These are phyloP conservation scores for Synanthedon tipuliformis DNA, from an alignment of 2,888 invertebrate genomes.

Conservation along the genomic window DNA sequence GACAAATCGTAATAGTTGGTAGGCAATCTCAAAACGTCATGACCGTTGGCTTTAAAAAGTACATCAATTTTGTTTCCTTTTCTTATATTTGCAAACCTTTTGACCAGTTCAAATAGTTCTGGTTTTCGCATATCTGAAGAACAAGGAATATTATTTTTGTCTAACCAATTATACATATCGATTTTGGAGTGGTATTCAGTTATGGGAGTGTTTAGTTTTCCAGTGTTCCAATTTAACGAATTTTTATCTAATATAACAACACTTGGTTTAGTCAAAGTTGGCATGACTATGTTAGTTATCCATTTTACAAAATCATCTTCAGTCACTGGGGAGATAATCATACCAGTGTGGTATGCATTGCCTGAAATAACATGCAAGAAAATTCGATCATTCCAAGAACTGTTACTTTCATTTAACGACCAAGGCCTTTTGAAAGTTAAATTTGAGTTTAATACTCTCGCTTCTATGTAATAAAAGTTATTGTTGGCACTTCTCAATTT, in stretches of 20 bases:
- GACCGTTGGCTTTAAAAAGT: constrained; percentile 28
- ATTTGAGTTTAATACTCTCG: constrained; percentile 18
- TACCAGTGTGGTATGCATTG: constrained; percentile 17
- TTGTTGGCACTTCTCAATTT: constrained; percentile 12
- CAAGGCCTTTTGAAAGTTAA: constrained; percentile 14
- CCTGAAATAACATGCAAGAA: constrained; percentile 26
- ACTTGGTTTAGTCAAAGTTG: constrained; percentile 16
- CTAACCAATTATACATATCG: constrained; percentile 31
- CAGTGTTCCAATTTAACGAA: constrained; percentile 16
- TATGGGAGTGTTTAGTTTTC: constrained; percentile 11
- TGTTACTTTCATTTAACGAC: constrained; percentile 3
- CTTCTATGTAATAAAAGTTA: constrained; percentile 32
- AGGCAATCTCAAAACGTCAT: constrained; percentile 31
- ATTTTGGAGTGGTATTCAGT: constrained; percentile 28
- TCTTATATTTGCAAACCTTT: constrained; percentile 13
- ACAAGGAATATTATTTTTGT: constrained; percentile 28
- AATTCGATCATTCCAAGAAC: constrained; percentile 9
- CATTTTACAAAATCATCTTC: constrained; percentile 28
- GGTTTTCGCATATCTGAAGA: constrained; percentile 25
- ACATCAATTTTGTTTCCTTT: constrained; percentile 20
- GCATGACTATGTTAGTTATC: constrained; percentile 27
- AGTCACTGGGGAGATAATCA: constrained; percentile 21
- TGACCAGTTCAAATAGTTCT: constrained; percentile 29
- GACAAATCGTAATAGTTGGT: constrained; percentile 23
- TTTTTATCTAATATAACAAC: constrained; percentile 30